Conservation (phyloP, 2,888 invertebrate genomes). For the Folsomia candida region DNA sequence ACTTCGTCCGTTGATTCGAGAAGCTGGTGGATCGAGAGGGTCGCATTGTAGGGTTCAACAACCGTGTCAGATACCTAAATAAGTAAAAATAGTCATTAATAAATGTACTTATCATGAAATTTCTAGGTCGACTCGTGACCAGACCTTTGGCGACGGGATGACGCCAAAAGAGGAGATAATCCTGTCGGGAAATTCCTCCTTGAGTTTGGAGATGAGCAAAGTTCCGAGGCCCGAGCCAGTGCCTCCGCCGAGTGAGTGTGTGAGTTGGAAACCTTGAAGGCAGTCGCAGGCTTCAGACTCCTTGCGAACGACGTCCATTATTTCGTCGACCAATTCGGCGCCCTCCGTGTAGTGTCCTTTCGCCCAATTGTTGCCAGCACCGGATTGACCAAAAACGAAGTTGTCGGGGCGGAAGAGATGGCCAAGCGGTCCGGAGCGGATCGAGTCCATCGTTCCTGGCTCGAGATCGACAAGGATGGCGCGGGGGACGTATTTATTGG, state of each 20-base stretch:
- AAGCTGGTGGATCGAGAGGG: slow-evolving; percentile 74
- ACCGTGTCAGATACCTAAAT: slow-evolving; percentile 69
- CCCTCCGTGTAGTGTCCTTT: slow-evolving; percentile 62
- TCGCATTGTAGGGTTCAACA: slow-evolving; percentile 85
- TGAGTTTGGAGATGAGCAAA: slow-evolving; percentile 89
- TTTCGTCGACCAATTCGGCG: slow-evolving; percentile 66
- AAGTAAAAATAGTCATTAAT: slow-evolving; percentile 2
- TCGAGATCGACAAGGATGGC: slow-evolving; percentile 92
- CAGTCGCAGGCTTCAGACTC: slow-evolving; percentile 90
- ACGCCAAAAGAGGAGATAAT: slow-evolving; percentile 98
- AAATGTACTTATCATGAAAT: too few relatives aligned
- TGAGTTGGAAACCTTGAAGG: slow-evolving; percentile 86
- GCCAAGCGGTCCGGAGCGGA: slow-evolving; percentile 85
- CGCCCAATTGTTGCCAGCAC: slow-evolving; percentile 62
- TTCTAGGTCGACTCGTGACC: too few relatives aligned
- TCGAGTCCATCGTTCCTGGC: slow-evolving; percentile 97
- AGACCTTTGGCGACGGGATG: slow-evolving; percentile 63
- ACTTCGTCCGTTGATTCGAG: slow-evolving; percentile 76
- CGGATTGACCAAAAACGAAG: slow-evolving; percentile 63
- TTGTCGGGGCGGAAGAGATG: slow-evolving; percentile 69
- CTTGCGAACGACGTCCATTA: slow-evolving; percentile 77
- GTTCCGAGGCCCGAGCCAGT: slow-evolving; percentile 97
- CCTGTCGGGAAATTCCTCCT: slow-evolving; percentile 96
- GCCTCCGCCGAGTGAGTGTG: slow-evolving; percentile 93
- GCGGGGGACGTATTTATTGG: slow-evolving; percentile 90